Conservation (phyloP, 2,113 vertebrate genomes). For the Nothoprocta perdicaria region DNA sequence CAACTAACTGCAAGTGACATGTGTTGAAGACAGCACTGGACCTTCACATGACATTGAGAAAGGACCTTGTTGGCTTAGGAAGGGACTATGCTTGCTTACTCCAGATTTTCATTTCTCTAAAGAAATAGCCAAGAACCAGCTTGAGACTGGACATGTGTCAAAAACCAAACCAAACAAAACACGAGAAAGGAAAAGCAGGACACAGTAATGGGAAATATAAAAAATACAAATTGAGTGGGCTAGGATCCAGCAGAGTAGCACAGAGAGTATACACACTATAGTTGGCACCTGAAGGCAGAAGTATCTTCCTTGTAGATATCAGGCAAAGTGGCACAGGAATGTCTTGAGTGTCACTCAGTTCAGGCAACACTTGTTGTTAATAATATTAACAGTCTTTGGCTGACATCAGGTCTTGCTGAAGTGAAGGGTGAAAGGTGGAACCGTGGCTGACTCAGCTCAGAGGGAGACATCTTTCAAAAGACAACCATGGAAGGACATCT, state of each 20-base stretch:
- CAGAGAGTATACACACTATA: neutral
- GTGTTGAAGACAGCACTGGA: neutral
- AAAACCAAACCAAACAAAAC: neutral
- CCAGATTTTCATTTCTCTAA: neutral
- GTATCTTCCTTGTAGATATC: accelerated
- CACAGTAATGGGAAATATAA: neutral
- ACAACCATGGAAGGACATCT: neutral
- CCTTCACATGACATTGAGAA: neutral
- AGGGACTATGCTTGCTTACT: accelerated
- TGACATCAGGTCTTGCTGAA: neutral
- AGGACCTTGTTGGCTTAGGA: neutral
- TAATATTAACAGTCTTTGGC: neutral
- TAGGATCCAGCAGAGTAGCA: neutral
- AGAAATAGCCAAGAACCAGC: neutral
- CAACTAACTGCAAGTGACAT: neutral
- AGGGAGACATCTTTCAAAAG: neutral
- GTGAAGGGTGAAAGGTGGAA: neutral
- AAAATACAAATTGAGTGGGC: neutral
- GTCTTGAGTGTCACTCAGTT: neutral
- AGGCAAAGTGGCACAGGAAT: neutral
- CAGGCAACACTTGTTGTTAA: neutral
- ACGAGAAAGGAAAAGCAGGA: neutral
- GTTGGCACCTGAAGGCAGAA: neutral
- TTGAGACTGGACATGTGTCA: neutral
- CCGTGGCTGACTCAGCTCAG: neutral